phyloP scores from a whole-genome alignment of 2,113 vertebrate species.

The Myotis davidii region DNA sequence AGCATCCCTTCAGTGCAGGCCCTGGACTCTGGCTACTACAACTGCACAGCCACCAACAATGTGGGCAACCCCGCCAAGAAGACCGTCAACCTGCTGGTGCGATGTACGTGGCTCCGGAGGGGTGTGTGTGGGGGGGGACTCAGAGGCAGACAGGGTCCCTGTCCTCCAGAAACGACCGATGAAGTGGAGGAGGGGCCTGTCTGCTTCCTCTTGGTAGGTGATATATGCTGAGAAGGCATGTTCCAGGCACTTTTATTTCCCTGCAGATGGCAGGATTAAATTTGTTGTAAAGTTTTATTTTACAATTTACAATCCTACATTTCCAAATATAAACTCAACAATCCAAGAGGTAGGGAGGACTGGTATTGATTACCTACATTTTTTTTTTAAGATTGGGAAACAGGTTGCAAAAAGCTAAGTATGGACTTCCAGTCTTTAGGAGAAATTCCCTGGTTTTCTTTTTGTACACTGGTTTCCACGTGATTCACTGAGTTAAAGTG shows the following conservation, averaged over 20 bases:
- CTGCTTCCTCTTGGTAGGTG: not conserved
- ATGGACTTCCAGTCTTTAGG: not conserved
- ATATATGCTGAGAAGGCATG: not conserved
- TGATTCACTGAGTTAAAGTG: not conserved
- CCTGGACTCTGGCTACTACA: slow-evolving; percentile 94
- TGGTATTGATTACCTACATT: not conserved
- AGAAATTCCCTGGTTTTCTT: not conserved
- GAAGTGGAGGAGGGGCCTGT: not conserved
- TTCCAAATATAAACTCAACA: not conserved
- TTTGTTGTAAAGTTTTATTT: not conserved
- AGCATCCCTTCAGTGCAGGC: slow-evolving; percentile 89
- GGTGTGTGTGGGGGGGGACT: not conserved
- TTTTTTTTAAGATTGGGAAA: slow-evolving; percentile 21
- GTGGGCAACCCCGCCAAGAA: slow-evolving; percentile 98
- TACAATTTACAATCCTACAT: not conserved
- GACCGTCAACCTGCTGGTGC: slow-evolving; percentile 94
- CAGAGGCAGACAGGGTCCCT: not conserved
- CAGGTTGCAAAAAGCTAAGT: not conserved
- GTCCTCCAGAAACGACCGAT: not conserved
- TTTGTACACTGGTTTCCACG: not conserved
- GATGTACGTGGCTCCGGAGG: slow-evolving; percentile 83
- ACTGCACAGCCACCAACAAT: slow-evolving; percentile 96
- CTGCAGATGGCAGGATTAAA: not conserved
- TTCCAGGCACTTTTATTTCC: not conserved
- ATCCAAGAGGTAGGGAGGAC: not conserved